phyloP scores from a whole-genome alignment of 2,888 invertebrate species.

The Xestia sexstrigata region DNA sequence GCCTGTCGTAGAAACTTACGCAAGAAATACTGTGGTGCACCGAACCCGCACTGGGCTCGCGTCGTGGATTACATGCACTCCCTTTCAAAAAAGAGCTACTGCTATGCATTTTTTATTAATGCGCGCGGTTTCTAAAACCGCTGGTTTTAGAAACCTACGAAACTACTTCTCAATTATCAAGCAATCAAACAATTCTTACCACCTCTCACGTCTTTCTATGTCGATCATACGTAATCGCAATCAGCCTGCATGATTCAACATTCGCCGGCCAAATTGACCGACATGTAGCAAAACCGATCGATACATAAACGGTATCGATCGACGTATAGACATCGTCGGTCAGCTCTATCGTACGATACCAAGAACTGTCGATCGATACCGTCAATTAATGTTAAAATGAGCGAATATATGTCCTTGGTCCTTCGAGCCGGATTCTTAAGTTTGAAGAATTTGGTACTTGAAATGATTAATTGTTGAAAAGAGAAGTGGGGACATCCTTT shows the following conservation, averaged over 20 bases:
- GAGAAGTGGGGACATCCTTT: background rate
- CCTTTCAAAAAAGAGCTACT: background rate
- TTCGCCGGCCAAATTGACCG: slow-evolving; percentile 11
- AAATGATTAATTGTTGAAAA: background rate
- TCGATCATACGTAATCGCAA: slow-evolving; percentile 33
- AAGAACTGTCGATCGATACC: slow-evolving; percentile 22
- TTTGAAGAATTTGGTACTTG: background rate
- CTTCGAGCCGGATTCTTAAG: slow-evolving; percentile 5
- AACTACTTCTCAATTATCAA: background rate
- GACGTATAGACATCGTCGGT: slow-evolving; percentile 10
- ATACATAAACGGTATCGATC: slow-evolving; percentile 18
- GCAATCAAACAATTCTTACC: background rate
- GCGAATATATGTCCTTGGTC: slow-evolving; percentile 21
- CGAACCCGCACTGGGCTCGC: background rate
- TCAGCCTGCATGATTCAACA: slow-evolving; percentile 26
- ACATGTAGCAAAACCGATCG: background rate
- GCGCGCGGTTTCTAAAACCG: no score
- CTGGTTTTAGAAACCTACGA: background rate
- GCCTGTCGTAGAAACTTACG: background rate
- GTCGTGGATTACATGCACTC: background rate
- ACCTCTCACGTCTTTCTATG: background rate
- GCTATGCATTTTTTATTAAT: background rate
- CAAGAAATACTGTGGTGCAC: background rate
- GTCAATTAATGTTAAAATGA: slow-evolving; percentile 12
- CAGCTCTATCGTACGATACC: slow-evolving; percentile 24